phyloP scores from a whole-genome alignment of 53 echinoderm and acorn worm genomes.

The Zoroaster sp. region DNA sequence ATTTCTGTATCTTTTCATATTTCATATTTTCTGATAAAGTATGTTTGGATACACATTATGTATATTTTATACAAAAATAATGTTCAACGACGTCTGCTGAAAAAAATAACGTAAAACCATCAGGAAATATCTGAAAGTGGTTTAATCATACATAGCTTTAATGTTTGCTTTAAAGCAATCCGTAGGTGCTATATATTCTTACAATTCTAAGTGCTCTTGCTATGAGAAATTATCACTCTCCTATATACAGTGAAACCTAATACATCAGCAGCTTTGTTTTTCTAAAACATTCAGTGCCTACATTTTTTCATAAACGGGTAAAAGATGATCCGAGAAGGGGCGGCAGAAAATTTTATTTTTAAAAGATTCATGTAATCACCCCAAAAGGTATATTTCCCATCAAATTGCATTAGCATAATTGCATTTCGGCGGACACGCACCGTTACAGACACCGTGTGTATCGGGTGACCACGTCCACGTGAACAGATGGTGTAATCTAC shows the following conservation, averaged over 20 bases:
- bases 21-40: too few relatives aligned
- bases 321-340: neutral
- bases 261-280: neutral
- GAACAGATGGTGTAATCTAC: slow-evolving; percentile 41
- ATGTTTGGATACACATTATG: too few relatives aligned
- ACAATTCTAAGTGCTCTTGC: too few relatives aligned
- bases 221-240: too few relatives aligned
- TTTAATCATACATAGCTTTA: too few relatives aligned
- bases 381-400: neutral
- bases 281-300: neutral
- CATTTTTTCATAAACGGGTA: neutral
- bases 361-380: neutral
- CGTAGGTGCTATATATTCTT: too few relatives aligned
- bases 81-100: too few relatives aligned
- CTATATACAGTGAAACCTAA: neutral
- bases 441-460: neutral
- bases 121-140: too few relatives aligned
- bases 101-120: too few relatives aligned
- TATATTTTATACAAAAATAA: too few relatives aligned
- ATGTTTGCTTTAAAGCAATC: too few relatives aligned
- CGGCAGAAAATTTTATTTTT: neutral
- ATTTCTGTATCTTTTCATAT: too few relatives aligned
- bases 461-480: neutral
- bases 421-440: slow-evolving; percentile 10
- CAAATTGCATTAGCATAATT: slow-evolving; percentile 17